Evolutionary conservation across 2,888 invertebrate genomes (phyloP).

Genomic region (Nasonovia ribisnigri): DNA sequence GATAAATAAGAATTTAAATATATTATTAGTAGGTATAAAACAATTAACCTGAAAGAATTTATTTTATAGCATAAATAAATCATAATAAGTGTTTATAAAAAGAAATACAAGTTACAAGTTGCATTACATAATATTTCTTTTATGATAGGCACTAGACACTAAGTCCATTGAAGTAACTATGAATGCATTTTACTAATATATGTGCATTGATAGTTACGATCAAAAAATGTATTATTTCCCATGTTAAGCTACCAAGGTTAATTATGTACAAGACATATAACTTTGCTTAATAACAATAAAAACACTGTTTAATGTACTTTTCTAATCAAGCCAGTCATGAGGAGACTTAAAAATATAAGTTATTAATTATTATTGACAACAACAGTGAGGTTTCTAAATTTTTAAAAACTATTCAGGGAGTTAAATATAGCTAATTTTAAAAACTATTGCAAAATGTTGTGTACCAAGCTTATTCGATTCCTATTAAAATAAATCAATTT

Average conservation of each 20-base stretch:
- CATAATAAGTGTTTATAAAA: neutral
- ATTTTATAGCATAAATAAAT: neutral
- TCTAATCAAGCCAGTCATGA: neutral
- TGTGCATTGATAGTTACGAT: neutral
- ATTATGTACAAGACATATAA: neutral
- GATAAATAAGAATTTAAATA: neutral
- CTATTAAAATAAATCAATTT: neutral
- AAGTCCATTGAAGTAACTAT: neutral
- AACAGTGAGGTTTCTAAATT: neutral
- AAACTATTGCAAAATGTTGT: neutral
- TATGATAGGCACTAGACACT: neutral
- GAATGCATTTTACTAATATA: neutral
- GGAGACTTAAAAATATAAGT: conserved; percentile 2
- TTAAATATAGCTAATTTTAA: neutral
- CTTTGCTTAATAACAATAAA: too few species aligned
- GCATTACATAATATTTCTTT: neutral
- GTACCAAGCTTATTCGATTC: neutral
- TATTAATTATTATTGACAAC: neutral
- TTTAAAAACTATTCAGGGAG: neutral
- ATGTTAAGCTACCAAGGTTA: neutral
- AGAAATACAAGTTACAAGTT: neutral
- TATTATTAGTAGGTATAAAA: neutral
- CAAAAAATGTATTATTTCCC: neutral
- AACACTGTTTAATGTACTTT: neutral
- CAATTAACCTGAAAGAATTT: neutral